phyloP scores from a whole-genome alignment of 2,113 vertebrate species.

The Vimba vimba region DNA sequence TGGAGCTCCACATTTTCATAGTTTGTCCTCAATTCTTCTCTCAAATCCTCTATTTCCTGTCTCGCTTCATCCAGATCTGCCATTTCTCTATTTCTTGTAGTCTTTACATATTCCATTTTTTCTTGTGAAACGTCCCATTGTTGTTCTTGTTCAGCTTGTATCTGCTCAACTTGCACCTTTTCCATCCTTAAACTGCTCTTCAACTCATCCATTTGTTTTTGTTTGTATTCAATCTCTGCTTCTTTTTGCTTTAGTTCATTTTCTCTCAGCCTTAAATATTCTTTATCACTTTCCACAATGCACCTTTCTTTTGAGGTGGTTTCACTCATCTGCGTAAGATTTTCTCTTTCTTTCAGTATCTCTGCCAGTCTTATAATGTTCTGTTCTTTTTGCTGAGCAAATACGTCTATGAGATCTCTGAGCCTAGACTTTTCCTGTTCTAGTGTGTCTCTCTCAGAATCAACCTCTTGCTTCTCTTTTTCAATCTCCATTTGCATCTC shows the following conservation, averaged over 20 bases:
- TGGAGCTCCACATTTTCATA: constrained; percentile 18
- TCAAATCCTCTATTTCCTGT: constrained; percentile 1
- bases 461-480: constrained; percentile 36
- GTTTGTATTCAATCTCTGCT: constrained; percentile 11
- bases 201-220: neutral
- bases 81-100: neutral
- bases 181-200: constrained; percentile 1
- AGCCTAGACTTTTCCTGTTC: constrained; percentile 44
- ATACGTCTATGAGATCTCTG: constrained; percentile 41
- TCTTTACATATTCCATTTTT: neutral
- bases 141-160: constrained; percentile 3
- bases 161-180: neutral
- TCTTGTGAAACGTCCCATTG: neutral
- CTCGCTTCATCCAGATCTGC: neutral
- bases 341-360: neutral
- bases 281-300: constrained; percentile 8
- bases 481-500: constrained; percentile 23
- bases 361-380: neutral
- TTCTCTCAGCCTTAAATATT: neutral
- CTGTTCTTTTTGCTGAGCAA: constrained; percentile 26
- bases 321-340: constrained; percentile 32
- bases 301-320: constrained; percentile 30
- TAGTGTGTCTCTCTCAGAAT: constrained; percentile 49
- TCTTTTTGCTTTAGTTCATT: neutral
- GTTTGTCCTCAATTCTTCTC: neutral